Evolutionary conservation across 2,888 invertebrate genomes (phyloP).

Genomic region (Choreutis nemorana): DNA sequence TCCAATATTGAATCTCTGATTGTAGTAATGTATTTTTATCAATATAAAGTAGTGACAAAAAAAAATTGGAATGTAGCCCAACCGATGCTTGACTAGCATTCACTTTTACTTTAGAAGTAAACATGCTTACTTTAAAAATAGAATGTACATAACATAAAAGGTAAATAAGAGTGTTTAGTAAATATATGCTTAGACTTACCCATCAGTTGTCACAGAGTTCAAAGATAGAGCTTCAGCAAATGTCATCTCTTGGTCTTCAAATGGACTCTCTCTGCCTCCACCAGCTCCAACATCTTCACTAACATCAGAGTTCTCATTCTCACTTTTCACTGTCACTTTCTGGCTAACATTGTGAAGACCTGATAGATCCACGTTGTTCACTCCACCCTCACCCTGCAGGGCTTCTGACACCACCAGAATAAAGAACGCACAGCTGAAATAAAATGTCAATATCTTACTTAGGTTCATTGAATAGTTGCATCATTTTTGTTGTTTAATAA

Average conservation of each 20-base stretch:
- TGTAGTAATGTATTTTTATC: no score
- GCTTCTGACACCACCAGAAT: conserved; percentile 67
- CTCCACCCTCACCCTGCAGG: conserved; percentile 37
- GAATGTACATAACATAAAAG: no score
- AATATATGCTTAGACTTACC: conserved; percentile 52
- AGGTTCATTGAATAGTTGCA: not conserved
- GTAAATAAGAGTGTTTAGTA: no score
- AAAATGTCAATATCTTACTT: conserved; percentile 5
- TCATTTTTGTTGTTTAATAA: conserved; percentile 4
- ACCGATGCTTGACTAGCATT: no score
- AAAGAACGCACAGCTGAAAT: conserved; percentile 65
- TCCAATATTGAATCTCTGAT: no score
- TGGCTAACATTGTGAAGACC: conserved; percentile 53
- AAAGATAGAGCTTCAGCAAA: conserved; percentile 59
- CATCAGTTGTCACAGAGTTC: conserved; percentile 64
- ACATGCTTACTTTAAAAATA: no score
- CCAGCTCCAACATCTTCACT: conserved; percentile 17
- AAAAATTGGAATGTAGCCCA: no score
- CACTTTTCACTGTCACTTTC: conserved; percentile 22
- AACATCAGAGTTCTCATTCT: conserved; percentile 7
- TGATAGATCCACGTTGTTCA: conserved; percentile 36
- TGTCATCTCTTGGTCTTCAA: conserved; percentile 46
- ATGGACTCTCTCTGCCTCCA: conserved; percentile 10
- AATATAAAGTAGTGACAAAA: no score
- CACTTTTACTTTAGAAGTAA: no score